Base-by-base conservation (phyloP, 1,140 invertebrate genomes). In the Tetragonula clypearis region DNA sequence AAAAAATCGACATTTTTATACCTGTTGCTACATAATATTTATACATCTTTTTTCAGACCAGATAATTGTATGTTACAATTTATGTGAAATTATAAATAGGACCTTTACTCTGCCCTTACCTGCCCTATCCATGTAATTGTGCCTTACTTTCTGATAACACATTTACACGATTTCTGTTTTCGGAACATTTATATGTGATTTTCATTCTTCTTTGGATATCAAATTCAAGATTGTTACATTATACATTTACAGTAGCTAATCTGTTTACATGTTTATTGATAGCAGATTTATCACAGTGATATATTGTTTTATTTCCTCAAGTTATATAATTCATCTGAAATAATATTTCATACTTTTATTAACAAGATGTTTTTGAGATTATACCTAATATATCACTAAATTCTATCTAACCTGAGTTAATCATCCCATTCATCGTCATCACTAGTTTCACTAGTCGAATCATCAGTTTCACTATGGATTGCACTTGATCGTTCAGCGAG, bases 391-490 rank as follows among this genome's bases (percentile, higher is more conserved):
- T 8, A 85, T 77, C 15, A 15, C n/a, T 53, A 49, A 17, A 30
- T 71, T 12, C 3, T 23, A 80, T 84, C 62, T 60, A 56, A 88
- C 84, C 75, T 72, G 72, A 90, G 58, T 84, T 94, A 96, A 86
- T 96, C 95, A 92, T 97, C 97, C 97, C 97, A 97, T 90, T 97
- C 97, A 90, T 96, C 96, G 74, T 96, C 96, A 55, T 95, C 95
- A 90, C 95, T 96, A 66, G 95, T 95, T 69, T 96, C 96, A 90
- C 94, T 94, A 87, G 95, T 95, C 56, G 96, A 96, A 73, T 96
- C 95, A 84, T 96, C 96, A 85, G 94, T 95, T 72, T 95, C 95
- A 85, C 96, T 96, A 93, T 98, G 97, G 88, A 98, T 97, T 68
- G 96, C 97, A 89, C 96, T 95, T 65, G 95, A 96, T 66, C 97